Evolutionary conservation across 2,888 invertebrate genomes (phyloP).

Genomic region (Xylota sylvarum): DNA sequence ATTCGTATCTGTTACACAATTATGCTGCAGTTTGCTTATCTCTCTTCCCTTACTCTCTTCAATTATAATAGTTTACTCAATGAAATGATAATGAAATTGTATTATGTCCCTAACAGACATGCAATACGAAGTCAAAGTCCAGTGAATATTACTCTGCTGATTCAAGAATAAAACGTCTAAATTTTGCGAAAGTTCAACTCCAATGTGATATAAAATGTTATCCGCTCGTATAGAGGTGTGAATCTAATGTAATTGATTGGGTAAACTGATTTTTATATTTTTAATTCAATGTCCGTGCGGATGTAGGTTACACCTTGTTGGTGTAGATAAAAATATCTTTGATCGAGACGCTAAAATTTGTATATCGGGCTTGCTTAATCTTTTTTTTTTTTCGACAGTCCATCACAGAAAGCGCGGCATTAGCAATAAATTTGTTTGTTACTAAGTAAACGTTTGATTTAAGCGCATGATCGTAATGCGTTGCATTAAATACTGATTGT

Average conservation of each 20-base stretch:
- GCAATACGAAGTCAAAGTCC: background rate
- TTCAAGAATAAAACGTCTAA: constrained; percentile 12
- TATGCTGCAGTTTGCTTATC: background rate
- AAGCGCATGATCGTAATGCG: too few species aligned
- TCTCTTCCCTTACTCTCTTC: background rate
- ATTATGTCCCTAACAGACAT: background rate
- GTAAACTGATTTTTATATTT: background rate
- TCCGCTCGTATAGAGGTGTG: background rate
- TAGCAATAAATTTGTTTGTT: background rate
- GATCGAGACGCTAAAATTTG: background rate
- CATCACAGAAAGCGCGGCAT: background rate
- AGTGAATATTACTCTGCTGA: background rate
- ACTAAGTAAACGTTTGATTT: background rate
- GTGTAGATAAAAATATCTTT: constrained; percentile 14
- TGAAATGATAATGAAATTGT: too few species aligned
- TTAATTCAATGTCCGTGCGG: background rate
- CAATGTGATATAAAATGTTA: constrained; percentile 11
- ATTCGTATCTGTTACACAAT: background rate
- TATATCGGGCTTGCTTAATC: background rate
- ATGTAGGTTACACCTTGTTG: constrained; percentile 20
- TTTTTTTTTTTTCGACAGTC: background rate
- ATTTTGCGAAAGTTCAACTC: background rate
- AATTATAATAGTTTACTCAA: too few species aligned
- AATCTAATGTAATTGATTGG: background rate
- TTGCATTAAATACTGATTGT: background rate